Evolutionary conservation across 2,888 invertebrate genomes (phyloP).

Genomic region (Himalopsyche anomala): DNA sequence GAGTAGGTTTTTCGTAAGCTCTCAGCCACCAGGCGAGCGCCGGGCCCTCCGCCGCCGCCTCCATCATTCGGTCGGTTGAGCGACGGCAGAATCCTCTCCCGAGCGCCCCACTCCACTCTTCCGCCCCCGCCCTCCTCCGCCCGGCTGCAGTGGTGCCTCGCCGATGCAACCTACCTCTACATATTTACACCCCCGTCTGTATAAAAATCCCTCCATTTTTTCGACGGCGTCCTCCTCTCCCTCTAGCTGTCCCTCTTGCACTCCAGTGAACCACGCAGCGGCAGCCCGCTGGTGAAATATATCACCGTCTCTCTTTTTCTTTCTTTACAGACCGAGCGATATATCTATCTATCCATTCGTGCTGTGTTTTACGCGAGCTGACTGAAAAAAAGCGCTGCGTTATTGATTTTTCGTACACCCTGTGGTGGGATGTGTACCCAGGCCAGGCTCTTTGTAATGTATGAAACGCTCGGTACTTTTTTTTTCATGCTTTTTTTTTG

Average conservation of each 20-base stretch:
- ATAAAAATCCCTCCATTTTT: constrained; percentile 66
- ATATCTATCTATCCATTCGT: constrained; percentile 62
- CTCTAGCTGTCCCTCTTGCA: constrained; percentile 59
- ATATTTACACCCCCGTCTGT: constrained; percentile 65
- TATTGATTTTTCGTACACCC: constrained; percentile 75
- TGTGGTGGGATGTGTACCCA: constrained; percentile 63
- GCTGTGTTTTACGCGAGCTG: constrained; percentile 75
- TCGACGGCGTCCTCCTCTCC: constrained; percentile 64
- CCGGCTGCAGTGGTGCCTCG: constrained; percentile 54
- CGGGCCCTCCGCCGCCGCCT: constrained; percentile 1
- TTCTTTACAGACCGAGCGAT: constrained; percentile 63
- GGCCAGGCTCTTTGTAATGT: constrained; percentile 64
- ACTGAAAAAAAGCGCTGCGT: constrained; percentile 78
- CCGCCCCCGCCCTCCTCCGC: constrained; percentile 53
- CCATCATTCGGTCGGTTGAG: constrained; percentile 51
- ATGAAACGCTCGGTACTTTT: constrained; percentile 54
- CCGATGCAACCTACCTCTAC: constrained; percentile 66
- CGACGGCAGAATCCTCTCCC: constrained; percentile 50
- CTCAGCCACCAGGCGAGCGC: constrained; percentile 17
- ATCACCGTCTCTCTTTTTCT: constrained; percentile 64
- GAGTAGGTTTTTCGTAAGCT: constrained; percentile 56
- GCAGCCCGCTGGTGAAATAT: constrained; percentile 58
- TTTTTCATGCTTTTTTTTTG: constrained; percentile 59
- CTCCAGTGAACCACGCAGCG: constrained; percentile 42
- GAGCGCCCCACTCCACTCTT: constrained; percentile 58